Evolutionary conservation across 2,888 invertebrate genomes (phyloP), one percentile per base, ranked within the genome.

Genomic region (Dynastes grantii): DNA sequence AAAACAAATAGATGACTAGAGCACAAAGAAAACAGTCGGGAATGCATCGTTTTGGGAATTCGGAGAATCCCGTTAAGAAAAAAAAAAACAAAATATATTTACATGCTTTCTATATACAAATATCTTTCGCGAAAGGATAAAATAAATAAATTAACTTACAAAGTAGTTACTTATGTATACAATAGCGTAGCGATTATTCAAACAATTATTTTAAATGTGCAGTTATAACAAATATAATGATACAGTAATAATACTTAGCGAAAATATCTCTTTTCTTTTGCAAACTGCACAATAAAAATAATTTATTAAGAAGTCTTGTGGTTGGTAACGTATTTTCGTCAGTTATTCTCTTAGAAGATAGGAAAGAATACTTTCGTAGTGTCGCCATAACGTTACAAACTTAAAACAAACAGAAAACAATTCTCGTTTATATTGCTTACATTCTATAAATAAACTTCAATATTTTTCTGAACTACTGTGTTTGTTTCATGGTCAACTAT

Each of bases 21-120:
- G 86, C 84, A 86, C 85, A 82, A 77, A 80, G 84, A 87, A 87
- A 86, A 86, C 83, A 82, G 84, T 83, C 85, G 87, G 88, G 88
- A 88, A 88, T 88, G 88, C 85, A 83, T 86, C 84, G 85, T 82
- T 85, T 86, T 79, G 84, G 82, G 84, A 73, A 78, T 82, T 83
- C 82, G 81, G 81, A 82, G 78, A 78, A 77, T 76, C 68, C 67
- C 68, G 61, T 75, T 45, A 75, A 78, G 55, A 55, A 16, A 55
- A 79, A 78, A 79, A 83, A 81, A 78, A 80, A 81, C 11, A 76
- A 68, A 77, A 80, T 77, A 78, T 85, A 84, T 84, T 81, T 84
- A 84, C 84, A 84, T 81, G 80, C 75, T 83, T 77, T 27, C 68
- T 81, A 81, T 82, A 78, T 81, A 80, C 82, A 82, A 81, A 80